phyloP scores from a whole-genome alignment of 2,888 invertebrate genomes.

The Agriopis aurantiaria region DNA sequence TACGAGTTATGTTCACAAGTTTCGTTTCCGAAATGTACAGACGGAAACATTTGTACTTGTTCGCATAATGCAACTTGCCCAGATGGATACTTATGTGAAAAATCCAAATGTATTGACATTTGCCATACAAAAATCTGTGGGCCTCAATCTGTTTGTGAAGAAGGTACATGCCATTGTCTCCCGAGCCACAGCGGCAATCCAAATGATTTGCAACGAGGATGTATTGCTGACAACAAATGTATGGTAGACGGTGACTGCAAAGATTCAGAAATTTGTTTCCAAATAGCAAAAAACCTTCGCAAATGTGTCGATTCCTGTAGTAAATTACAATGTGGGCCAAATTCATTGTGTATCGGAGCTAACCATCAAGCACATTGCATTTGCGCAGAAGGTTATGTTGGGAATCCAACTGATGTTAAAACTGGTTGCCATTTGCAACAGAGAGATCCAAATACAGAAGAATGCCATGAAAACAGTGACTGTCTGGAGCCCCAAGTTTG shows the following conservation, averaged over 20 bases:
- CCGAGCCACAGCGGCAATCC: conserved; percentile 93
- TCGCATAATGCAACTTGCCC: conserved; percentile 91
- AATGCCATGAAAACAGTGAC: conserved; percentile 90
- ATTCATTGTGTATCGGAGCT: conserved; percentile 94
- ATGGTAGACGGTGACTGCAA: conserved; percentile 93
- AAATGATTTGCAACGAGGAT: conserved; percentile 89
- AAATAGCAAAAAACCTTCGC: conserved; percentile 91
- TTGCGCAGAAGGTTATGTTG: conserved; percentile 93
- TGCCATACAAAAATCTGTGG: conserved; percentile 93
- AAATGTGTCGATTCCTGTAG: conserved; percentile 95
- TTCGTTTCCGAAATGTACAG: conserved; percentile 89
- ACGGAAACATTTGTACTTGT: conserved; percentile 90
- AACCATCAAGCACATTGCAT: conserved; percentile 95
- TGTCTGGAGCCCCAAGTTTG: conserved; percentile 91
- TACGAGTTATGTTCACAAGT: conserved; percentile 92
- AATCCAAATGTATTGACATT: conserved; percentile 91
- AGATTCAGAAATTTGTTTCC: conserved; percentile 95
- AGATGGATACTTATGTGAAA: conserved; percentile 90
- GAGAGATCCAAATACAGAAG: conserved; percentile 84
- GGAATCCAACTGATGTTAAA: conserved; percentile 93
- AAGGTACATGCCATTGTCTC: conserved; percentile 92
- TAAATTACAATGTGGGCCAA: conserved; percentile 95
- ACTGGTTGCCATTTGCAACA: conserved; percentile 92
- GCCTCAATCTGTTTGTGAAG: conserved; percentile 92
- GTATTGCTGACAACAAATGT: conserved; percentile 91